Evolutionary conservation across 64 coral and sea anemone species (phyloP), one percentile per base, ranked within the genome.

Genomic region (Montipora foliosa): DNA sequence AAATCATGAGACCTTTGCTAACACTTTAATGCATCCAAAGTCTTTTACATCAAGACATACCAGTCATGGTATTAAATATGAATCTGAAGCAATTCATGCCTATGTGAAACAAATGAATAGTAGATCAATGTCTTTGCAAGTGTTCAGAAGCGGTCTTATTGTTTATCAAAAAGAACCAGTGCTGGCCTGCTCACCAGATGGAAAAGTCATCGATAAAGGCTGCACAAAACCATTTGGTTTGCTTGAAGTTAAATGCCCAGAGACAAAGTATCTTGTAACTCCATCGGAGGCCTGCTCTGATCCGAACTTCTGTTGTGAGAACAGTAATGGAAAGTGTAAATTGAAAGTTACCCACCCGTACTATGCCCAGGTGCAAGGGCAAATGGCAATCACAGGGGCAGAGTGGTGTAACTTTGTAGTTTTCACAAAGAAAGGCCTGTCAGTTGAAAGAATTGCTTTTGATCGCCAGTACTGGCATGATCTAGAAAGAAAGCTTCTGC

Each of bases 201-300:
- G 79, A 25, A 92, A 92, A 62, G 90, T 92, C 21, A 87, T 87
- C n/a, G 91, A 93, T 79, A 8, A 46, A 45, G 73, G 82, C 8
- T 85, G 70, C 44, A 84, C 8, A 64, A 61, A 67, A 21, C 21
- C 81, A 47, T 93, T 78, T 76, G 80, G 80, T 7, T 44, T 92
- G 14, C 5, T 84, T 37, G 90, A 92, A 75, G 50, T 92, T 7
- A 92, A 92, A 84, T 92, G 90, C 52, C 91, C 91, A 13, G 6
- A 71, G 17, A 79, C 75, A 9, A 80, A 79, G 61, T 79, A 19
- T 49, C 15, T 44, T 47, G 91, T 93, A 62, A 79, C 83, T 80
- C 91, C 83, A 52, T 17, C 4, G 13, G 81, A 93, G 8, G 91
- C 79, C 21, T 84, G 79, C n/a, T 74, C 79, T 11, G 80, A 84